Percentiles rank a stretch among this genome's conserved stretches.
These are phyloP conservation scores for Nematostella vectensis DNA, from an alignment of 92 coral and sea anemone species.

Conservation along the genomic window DNA sequence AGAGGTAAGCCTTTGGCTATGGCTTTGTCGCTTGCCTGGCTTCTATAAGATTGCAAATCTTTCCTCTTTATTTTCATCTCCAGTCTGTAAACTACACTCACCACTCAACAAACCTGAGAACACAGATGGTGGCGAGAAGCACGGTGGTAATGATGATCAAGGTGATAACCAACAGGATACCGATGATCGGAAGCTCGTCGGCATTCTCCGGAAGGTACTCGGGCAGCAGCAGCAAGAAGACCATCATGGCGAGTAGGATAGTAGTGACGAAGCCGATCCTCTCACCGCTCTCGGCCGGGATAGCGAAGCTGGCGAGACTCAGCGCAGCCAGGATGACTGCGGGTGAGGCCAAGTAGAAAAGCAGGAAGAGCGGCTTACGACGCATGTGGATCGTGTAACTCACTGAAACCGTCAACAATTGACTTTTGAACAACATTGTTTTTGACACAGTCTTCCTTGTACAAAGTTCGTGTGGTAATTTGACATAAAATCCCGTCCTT, in stretches of 20 bases:
- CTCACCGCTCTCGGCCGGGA: constrained; percentile 70
- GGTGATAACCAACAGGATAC: constrained; percentile 17
- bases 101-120: too few relatives aligned
- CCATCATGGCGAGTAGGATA: constrained; percentile 57
- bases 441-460: too few relatives aligned
- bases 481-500: too few relatives aligned
- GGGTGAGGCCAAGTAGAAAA: constrained; percentile 49
- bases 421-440: too few relatives aligned
- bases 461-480: too few relatives aligned
- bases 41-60: too few relatives aligned
- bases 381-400: constrained; percentile 28
- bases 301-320: constrained; percentile 45
- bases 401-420: too few relatives aligned
- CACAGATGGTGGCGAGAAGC: constrained; percentile 35
- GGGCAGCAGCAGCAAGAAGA: constrained; percentile 54
- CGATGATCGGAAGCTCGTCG: constrained; percentile 50
- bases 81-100: too few relatives aligned
- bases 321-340: constrained; percentile 33
- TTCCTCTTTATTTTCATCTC: too few relatives aligned
- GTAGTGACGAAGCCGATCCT: constrained; percentile 69
- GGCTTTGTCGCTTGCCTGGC: too few relatives aligned
- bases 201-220: constrained; percentile 50
- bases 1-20: too few relatives aligned
- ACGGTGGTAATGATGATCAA: constrained; percentile 35
- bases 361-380: constrained; percentile 37